Base-by-base conservation (phyloP, 2,888 invertebrate species). In the Archips crataeganus region DNA sequence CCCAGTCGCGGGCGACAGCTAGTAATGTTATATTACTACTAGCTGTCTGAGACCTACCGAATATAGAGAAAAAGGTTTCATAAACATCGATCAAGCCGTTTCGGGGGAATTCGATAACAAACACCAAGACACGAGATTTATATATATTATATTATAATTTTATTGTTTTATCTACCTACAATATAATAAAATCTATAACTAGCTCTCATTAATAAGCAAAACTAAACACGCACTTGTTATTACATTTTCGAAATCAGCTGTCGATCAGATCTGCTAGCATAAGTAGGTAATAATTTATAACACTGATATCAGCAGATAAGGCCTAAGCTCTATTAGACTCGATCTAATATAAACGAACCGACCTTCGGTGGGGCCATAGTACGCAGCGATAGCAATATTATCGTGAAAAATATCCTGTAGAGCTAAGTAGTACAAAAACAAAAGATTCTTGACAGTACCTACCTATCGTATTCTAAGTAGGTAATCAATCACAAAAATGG, bases 281-380 rank as follows among this genome's bases (percentile, higher is more conserved):
- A n/a, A n/a, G n/a, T n/a, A n/a, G n/a, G n/a, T n/a, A 59, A 45
- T 63, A 69, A 54, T 49, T 72, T 73, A 60, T 66, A 77, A 63
- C 63, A 73, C 74, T 42, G 70, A 36, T 70, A 70, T 49, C 71
- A n/a, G 42, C 75, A 75, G 81, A 82, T 82, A 80, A 78, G 54
- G 45, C 68, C 64, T 57, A 59, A 68, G 74, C 66, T 74, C 62
- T 76, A 77, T 76, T 77, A 74, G 65, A 59, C 39, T 34, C 42
- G 59, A 36, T 51, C 47, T 23, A 71, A 62, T 67, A 75, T 75
- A 78, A 77, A 79, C 74, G 77, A 70, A 67, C 64, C 63, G 78
- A 67, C 79, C 77, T 82, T 80, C 74, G 71, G 62, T 23, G 64
- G 64, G 76, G 70, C 70, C 77, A 66, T 61, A 62, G 70, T 54